Conservation (phyloP, 2,113 vertebrate species). For the Callaeas wilsoni region DNA sequence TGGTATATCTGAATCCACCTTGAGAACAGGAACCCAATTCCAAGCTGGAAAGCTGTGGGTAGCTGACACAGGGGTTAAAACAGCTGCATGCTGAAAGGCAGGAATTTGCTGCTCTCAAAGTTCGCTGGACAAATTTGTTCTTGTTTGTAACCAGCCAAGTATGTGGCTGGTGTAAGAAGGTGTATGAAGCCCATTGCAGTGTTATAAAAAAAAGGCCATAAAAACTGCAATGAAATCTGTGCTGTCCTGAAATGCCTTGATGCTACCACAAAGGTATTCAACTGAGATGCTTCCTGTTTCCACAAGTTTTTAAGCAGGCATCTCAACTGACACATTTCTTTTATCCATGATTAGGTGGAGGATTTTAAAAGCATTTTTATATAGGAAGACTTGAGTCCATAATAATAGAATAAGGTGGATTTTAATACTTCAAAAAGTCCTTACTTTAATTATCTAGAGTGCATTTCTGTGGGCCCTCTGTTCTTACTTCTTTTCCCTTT, state of each 20-base stretch:
- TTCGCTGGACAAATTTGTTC: not conserved
- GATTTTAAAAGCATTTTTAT: not conserved
- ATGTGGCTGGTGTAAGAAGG: not conserved
- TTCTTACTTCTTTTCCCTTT: not conserved
- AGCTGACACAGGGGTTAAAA: not conserved
- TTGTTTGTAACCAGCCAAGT: not conserved
- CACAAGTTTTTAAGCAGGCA: accelerated
- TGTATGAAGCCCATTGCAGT: not conserved
- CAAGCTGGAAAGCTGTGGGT: not conserved
- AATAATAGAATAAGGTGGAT: not conserved
- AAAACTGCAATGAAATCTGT: not conserved
- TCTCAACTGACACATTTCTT: not conserved
- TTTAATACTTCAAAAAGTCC: not conserved
- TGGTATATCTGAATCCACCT: not conserved
- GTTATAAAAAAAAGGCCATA: not conserved
- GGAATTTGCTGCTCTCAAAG: not conserved
- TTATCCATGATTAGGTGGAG: not conserved
- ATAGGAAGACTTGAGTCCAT: not conserved
- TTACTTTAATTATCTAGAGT: not conserved
- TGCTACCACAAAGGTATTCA: not conserved
- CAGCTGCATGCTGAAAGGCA: not conserved
- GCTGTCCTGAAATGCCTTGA: not conserved
- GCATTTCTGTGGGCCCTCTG: not conserved
- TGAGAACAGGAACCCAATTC: not conserved
- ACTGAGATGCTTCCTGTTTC: not conserved